Conservation (phyloP, 2,113 vertebrate species). For the Macaca nemestrina region DNA sequence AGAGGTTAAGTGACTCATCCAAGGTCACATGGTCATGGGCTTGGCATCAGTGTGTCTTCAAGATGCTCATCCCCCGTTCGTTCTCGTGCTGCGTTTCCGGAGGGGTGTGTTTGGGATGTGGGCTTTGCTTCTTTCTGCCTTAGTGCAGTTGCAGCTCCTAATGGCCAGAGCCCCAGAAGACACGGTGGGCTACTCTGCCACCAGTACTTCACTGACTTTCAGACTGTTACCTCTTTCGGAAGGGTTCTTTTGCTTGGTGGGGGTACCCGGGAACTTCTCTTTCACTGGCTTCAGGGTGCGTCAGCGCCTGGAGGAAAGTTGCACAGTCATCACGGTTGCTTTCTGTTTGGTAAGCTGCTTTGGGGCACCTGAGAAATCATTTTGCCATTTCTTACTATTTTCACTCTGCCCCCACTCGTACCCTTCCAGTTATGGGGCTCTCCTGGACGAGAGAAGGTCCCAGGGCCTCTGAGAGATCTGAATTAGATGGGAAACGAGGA, state of each 20-base stretch:
- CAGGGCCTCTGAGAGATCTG: neutral
- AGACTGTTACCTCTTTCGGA: fast-evolving
- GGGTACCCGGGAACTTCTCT: neutral
- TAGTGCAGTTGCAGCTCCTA: neutral
- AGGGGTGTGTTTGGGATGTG: fast-evolving
- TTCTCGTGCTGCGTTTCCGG: fast-evolving
- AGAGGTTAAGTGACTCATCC: neutral
- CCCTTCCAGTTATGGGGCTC: neutral
- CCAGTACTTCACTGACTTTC: no score
- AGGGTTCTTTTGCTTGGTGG: fast-evolving
- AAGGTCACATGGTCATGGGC: neutral
- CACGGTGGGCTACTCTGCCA: fast-evolving
- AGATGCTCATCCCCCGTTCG: fast-evolving
- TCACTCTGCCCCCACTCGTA: neutral
- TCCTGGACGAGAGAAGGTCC: neutral
- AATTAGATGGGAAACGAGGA: neutral
- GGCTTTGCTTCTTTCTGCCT: neutral
- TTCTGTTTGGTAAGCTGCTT: neutral
- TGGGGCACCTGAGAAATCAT: neutral
- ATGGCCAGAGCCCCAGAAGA: neutral
- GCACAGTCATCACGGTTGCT: fast-evolving
- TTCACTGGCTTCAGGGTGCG: neutral
- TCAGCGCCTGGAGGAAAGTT: neutral
- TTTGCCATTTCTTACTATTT: neutral
- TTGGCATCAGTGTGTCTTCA: neutral